A percentile compares a stretch with the other conserved stretches of the same genome.
phyloP scores from a whole-genome alignment of 2,888 invertebrate genomes.

The Gymnocheta viridis region DNA sequence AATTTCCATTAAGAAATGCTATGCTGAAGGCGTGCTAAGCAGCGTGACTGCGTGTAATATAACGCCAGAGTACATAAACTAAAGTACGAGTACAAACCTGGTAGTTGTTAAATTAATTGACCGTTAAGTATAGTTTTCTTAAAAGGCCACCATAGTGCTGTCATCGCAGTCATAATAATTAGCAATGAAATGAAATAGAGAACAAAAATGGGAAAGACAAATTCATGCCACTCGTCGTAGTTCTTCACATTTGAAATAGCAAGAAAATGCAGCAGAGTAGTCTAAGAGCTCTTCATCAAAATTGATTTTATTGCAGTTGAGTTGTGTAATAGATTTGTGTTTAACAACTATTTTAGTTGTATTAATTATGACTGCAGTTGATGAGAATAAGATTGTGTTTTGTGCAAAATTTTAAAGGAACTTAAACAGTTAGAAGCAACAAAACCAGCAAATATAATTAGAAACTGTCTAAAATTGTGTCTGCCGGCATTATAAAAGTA shows the following conservation, averaged over 20 bases:
- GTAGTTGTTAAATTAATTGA: conserved; percentile 55
- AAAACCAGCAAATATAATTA: conserved; percentile 13
- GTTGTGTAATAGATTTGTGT: neutral
- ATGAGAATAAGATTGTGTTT: neutral
- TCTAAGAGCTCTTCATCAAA: neutral
- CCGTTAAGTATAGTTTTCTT: conserved; percentile 45
- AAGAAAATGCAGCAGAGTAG: neutral
- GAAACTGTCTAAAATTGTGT: conserved; percentile 35
- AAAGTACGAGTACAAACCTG: conserved; percentile 13
- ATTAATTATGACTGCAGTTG: neutral
- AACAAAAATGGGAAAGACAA: neutral
- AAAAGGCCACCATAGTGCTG: conserved; percentile 18
- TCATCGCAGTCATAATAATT: neutral
- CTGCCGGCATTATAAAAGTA: conserved; percentile 44
- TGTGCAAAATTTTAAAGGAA: neutral
- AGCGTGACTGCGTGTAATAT: neutral
- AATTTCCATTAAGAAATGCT: conserved; percentile 33
- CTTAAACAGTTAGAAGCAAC: neutral
- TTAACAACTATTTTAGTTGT: neutral
- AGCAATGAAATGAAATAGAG: conserved; percentile 1
- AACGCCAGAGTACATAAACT: neutral
- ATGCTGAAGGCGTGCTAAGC: neutral
- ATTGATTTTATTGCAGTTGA: neutral
- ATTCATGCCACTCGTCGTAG: neutral
- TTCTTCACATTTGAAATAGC: neutral